Evolutionary conservation across 2,113 vertebrate genomes (phyloP), one percentile per base, ranked within the genome.

Genomic region (Progne subis): DNA sequence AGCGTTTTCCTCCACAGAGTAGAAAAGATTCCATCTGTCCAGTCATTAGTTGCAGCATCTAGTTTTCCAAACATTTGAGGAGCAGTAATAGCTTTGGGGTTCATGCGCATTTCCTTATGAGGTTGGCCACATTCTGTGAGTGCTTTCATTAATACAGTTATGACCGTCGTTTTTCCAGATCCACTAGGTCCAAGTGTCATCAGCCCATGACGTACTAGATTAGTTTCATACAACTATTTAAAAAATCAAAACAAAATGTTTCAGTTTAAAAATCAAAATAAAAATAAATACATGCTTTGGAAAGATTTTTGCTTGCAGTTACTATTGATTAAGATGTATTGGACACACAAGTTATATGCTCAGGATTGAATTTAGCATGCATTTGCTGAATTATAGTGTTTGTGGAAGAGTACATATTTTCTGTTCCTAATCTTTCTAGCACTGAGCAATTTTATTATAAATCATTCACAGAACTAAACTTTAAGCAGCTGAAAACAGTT

Each of bases 11-110:
- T 98, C 98, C 98, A 98, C 41, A 98, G 94, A 21, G 98, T 98
- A 59, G 98, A 98, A 89, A 98, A 98, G 63, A 98, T 98, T 43
- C 98, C 98, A 88, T 98, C 98, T 61, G 98, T 98, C 98, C 98
- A 98, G 86, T 98, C 98, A 65, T 98, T 98, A 57, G 98, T 98
- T 59, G 98, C 98, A n/a, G 98, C 97, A 91, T 98, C 98, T 50
- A 98, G 92, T 61, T 95, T 95, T 82, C 98, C 98, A 96, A 98
- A 98, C 98, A 98, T 98, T 5, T 98, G 98, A 55, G 98, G 94
- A 14, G 98, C 98, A 18, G 98, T 98, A 29, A 98, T 98, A 29
- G 98, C 98, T 92, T 98, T 98, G 17, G 98, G 98, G 64, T 98
- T 98, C 98, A 98, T 98, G 6, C 98, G 94, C 97, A 98, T 98